Percentiles rank a stretch among this genome's conserved stretches.
phyloP scores from a whole-genome alignment of 2,888 invertebrate species.

The Zootermopsis nevadensis region DNA sequence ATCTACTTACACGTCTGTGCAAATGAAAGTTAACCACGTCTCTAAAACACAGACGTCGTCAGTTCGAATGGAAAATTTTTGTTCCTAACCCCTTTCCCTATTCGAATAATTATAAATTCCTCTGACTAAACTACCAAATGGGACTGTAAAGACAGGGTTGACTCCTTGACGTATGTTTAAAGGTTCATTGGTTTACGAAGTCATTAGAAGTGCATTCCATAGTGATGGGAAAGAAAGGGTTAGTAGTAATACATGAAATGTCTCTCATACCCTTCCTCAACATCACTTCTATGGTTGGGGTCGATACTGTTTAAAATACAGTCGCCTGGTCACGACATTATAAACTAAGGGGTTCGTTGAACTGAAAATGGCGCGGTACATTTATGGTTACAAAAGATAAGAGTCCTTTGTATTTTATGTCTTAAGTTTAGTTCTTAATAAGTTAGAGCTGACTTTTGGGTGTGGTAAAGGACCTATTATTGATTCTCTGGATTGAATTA shows the following conservation, averaged over 20 bases:
- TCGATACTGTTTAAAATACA: not conserved
- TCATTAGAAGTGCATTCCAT: constrained; percentile 7
- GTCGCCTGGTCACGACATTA: not conserved
- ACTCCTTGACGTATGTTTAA: not conserved
- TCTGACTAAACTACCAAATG: not conserved
- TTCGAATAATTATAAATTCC: not conserved
- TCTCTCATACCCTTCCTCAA: constrained; percentile 13
- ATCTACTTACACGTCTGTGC: too few species aligned
- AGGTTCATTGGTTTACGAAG: constrained; percentile 4
- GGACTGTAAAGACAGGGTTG: not conserved
- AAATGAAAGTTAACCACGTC: too few species aligned
- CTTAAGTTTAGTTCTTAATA: not conserved
- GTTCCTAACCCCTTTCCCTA: not conserved
- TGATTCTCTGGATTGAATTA: too few species aligned
- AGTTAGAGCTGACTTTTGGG: not conserved
- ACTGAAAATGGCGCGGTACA: not conserved
- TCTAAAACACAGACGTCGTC: too few species aligned
- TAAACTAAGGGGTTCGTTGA: not conserved
- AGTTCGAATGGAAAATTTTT: too few species aligned
- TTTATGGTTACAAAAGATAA: not conserved
- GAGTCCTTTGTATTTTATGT: not conserved
- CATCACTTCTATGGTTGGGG: not conserved
- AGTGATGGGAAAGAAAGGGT: constrained; percentile 9
- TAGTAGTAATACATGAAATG: not conserved
- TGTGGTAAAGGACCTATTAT: too few species aligned